Evolutionary conservation across 2,113 vertebrate species (phyloP).

Genomic region (Ceyx margarethae): DNA sequence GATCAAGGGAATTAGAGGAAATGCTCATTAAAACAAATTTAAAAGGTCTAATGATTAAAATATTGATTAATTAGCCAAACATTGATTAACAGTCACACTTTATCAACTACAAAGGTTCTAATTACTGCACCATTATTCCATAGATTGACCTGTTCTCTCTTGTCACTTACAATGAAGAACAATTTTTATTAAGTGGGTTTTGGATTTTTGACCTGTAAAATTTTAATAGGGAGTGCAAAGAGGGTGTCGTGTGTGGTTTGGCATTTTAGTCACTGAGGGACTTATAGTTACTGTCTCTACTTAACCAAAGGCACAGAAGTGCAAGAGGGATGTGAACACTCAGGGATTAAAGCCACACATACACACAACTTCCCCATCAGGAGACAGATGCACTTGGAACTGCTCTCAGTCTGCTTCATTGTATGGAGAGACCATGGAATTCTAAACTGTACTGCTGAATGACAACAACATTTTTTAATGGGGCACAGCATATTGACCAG

Average conservation of each 20-base stretch:
- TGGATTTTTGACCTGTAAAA: constrained; percentile 99
- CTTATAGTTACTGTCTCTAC: constrained; percentile 86
- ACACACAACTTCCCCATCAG: neutral
- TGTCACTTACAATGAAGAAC: constrained; percentile 94
- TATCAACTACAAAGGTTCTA: constrained; percentile 94
- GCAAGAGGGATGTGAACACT: constrained; percentile 68
- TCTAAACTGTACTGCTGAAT: neutral
- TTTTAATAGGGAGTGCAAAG: constrained; percentile 94
- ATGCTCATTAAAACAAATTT: constrained; percentile 91
- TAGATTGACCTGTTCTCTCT: constrained; percentile 89
- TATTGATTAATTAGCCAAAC: constrained; percentile 99
- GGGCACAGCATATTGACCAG: neutral
- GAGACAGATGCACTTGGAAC: neutral
- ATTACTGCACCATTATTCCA: constrained; percentile 92
- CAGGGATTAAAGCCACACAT: constrained; percentile 69
- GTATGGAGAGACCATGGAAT: neutral
- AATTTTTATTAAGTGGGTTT: constrained; percentile 97
- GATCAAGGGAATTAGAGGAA: constrained; percentile 92
- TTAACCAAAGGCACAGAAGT: constrained; percentile 87
- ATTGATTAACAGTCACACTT: constrained; percentile 98
- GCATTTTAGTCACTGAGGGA: constrained; percentile 90
- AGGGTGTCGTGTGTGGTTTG: constrained; percentile 89
- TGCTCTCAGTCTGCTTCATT: neutral
- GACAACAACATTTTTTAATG: neutral
- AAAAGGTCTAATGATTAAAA: constrained; percentile 99